Conservation (phyloP, 2,888 invertebrate species). For the Dasypolia templi region DNA sequence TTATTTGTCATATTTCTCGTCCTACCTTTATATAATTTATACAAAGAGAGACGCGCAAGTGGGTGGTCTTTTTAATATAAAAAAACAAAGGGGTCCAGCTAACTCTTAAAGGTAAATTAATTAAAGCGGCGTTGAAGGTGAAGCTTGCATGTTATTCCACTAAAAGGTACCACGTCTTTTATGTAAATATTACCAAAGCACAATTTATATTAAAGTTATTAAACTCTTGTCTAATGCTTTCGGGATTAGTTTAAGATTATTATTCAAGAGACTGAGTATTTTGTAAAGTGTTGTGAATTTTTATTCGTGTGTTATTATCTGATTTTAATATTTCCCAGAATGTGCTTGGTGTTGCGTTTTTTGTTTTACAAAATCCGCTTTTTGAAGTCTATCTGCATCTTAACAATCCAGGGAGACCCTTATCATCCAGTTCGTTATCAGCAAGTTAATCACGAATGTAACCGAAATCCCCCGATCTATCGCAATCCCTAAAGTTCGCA, state of each 20-base stretch:
- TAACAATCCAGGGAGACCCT: slow-evolving; percentile 22
- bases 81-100: slow-evolving; percentile 54
- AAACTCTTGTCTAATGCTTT: slow-evolving; percentile 54
- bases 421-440: slow-evolving; percentile 54
- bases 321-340: slow-evolving; percentile 1
- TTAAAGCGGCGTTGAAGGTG: slow-evolving; percentile 56
- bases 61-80: slow-evolving; percentile 62
- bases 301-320: slow-evolving; percentile 6
- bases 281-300: neutral
- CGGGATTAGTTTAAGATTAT: slow-evolving; percentile 44
- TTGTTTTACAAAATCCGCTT: too few species aligned
- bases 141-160: slow-evolving; percentile 64
- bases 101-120: slow-evolving; percentile 67
- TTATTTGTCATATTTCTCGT: slow-evolving; percentile 48
- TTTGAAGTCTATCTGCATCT: slow-evolving; percentile 2
- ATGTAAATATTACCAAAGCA: slow-evolving; percentile 65
- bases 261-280: slow-evolving; percentile 22
- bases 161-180: slow-evolving; percentile 61
- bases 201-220: slow-evolving; percentile 62
- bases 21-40: slow-evolving; percentile 49
- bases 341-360: neutral
- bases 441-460: slow-evolving; percentile 61
- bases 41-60: slow-evolving; percentile 42
- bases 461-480: slow-evolving; percentile 63
- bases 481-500: slow-evolving; percentile 56